These are phyloP conservation scores for Odontomyia ornata DNA, from an alignment of 2,888 invertebrate species.

Conservation along the genomic window DNA sequence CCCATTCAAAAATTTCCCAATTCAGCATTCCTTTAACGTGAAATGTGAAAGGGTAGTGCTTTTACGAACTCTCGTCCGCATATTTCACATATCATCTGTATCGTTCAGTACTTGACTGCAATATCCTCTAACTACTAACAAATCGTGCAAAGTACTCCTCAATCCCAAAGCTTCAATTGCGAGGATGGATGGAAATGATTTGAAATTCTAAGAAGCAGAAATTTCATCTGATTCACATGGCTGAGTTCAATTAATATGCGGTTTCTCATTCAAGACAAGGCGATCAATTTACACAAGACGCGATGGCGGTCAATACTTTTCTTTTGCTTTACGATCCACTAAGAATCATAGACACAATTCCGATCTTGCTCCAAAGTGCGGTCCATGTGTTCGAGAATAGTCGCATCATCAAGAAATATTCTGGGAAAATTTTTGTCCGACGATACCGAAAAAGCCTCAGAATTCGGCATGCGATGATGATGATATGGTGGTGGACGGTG, in stretches of 20 bases:
- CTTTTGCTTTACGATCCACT: neutral
- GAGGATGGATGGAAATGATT: neutral
- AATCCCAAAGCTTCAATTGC: too few relatives aligned
- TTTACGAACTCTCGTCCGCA: too few relatives aligned
- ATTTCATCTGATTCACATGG: conserved; percentile 34
- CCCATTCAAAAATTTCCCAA: too few relatives aligned
- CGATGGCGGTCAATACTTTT: conserved; percentile 31
- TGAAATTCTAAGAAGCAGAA: conserved; percentile 35
- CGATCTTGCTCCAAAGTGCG: neutral
- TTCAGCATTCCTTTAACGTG: too few relatives aligned
- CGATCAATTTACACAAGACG: conserved; percentile 38
- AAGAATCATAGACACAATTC: neutral
- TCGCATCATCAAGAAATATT: neutral
- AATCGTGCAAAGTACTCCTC: too few relatives aligned
- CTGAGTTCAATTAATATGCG: conserved; percentile 40
- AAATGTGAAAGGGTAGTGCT: too few relatives aligned
- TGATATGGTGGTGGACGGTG: too few relatives aligned
- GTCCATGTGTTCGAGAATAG: too few relatives aligned
- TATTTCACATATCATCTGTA: too few relatives aligned
- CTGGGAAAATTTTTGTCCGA: conserved; percentile 1
- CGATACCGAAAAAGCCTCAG: conserved; percentile 5
- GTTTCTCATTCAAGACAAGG: conserved; percentile 31
- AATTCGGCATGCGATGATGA: neutral
- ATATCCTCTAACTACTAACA: too few relatives aligned
- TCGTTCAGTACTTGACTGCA: too few relatives aligned